A percentile compares a stretch with the other conserved stretches of the same genome.
phyloP scores from a whole-genome alignment of 2,888 invertebrate species.

The Agriotes lineatus region DNA sequence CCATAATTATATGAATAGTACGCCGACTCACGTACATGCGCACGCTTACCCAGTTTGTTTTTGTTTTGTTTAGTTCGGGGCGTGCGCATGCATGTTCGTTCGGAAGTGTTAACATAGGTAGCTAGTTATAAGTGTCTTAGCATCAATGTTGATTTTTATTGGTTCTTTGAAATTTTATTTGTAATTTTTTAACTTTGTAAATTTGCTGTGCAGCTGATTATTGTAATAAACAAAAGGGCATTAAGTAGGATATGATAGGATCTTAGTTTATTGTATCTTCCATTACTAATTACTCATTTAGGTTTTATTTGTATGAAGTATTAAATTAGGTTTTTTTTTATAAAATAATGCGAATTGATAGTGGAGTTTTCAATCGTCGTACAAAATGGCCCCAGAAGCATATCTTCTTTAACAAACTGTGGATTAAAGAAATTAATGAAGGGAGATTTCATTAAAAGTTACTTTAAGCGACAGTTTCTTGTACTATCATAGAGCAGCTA shows the following conservation, averaged over 20 bases:
- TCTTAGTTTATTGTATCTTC: constrained; percentile 4
- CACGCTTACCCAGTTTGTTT: constrained; percentile 6
- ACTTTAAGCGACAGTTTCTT: too few relatives aligned
- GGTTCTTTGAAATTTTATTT: constrained; percentile 19
- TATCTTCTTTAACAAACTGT: not conserved
- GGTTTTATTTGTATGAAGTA: not conserved
- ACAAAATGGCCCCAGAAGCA: constrained; percentile 6
- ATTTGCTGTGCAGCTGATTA: constrained; percentile 23
- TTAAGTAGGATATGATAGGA: constrained; percentile 8
- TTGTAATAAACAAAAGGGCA: constrained; percentile 21
- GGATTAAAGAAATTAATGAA: too few relatives aligned
- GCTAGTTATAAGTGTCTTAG: constrained; percentile 36
- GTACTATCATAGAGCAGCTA: constrained; percentile 24
- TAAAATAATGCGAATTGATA: not conserved
- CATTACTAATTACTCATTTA: not conserved
- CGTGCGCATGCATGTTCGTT: not conserved
- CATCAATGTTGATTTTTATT: constrained; percentile 36
- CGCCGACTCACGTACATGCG: constrained; percentile 19
- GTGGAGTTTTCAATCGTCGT: not conserved
- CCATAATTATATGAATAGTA: constrained; percentile 31
- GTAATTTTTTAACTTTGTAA: constrained; percentile 12
- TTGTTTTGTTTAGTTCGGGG: constrained; percentile 19
- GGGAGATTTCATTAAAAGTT: too few relatives aligned
- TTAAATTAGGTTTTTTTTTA: not conserved
- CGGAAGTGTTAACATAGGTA: constrained; percentile 27